Base-by-base conservation (phyloP, 2,113 vertebrate genomes). In the Anhinga rufa region DNA sequence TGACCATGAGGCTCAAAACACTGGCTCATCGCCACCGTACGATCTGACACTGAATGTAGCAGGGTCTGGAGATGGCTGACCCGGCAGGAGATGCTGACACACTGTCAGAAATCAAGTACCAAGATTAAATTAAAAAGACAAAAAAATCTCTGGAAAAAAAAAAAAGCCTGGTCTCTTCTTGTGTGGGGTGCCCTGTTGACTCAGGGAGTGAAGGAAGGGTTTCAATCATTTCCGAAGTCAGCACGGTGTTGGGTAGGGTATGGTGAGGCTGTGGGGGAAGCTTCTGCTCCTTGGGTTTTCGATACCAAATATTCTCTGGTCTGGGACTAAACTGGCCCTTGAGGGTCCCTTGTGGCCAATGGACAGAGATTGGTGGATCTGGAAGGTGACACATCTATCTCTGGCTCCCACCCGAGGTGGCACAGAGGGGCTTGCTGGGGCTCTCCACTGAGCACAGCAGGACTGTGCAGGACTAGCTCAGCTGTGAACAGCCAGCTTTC, bases 31-130 rank as follows among this genome's bases (percentile, higher is more conserved):
- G 25, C 95, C 74, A 21, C 72, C 13, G 6, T 77, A 51, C 9
- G 12, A 62, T 52, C 87, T 89, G 90, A 55, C 93, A 96, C 95
- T 94, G 97, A 96, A 96, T 94, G 96, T 96, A 95, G 94, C 70
- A 6, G 93, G 93, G 74, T 80, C 57, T 25, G n/a, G 70, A 89
- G 81, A 52, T 64, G 94, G 88, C 70, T 95, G 96, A 92, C 84
- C 92, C 34, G 0, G 76, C 36, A 1, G 84, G 96, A 97, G 92
- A 78, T 54, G 82, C 97, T 93, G 91, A 77, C 77, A 82, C 78
- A 19, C 95, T 92, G 93, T 86, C 93, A 79, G 94, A 86, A 95
- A 90, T 96, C 34, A 13, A 34, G 4, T 95, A 96, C 93, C 20
- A 7, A 95, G 91, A 81, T 76, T 89, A 95, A 97, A 98, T 97